Evolutionary conservation across 2,113 vertebrate genomes (phyloP), one percentile per base, ranked within the genome.

Genomic region (Vanacampus margaritifer): DNA sequence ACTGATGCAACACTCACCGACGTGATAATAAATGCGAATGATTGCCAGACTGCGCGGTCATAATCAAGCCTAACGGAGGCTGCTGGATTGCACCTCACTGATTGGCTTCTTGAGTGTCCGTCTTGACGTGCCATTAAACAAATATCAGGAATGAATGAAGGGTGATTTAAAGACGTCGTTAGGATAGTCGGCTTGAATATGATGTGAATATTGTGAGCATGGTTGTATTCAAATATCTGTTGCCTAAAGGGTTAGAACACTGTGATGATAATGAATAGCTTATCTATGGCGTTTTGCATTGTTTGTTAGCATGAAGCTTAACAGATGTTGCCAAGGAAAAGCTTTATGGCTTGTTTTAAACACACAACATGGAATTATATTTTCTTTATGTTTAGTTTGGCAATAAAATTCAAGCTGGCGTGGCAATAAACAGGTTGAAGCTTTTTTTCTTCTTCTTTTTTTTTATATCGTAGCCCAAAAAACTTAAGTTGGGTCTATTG

Each of bases 21-120:
- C 69, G 35, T 69, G 17, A 72, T 80, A 79, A 78, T 81, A 78
- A 46, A 85, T 60, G 67, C 83, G 70, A 76, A 80, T 19, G 73
- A 46, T 46, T 46, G 45, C 17, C 6, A 50, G 21, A 72, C 80
- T 75, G 64, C 0, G 24, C 69, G 37, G 62, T 68, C 76, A 72
- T 50, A 50, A 50, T 50, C 48, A n/a, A 50, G 48, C n/a, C 19
- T 1, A n/a, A 8, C 48, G 6, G 48, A 50, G 19, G 19, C 48
- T 50, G 19, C 6, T 21, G 2, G 48, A 19, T 50, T n/a, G 7
- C 19, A 50, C 19, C 19, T n/a, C 5, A 50, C 17, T n/a, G 48
- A 50, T 50, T 50, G 48, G 48, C 46, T 62, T 68, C 39, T 10
- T 12, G 39, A 9, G 39, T 41, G 39, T 13, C 7, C 39, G 7